These are phyloP conservation scores for Asarcornis scutulata DNA, from an alignment of 2,113 vertebrate species.

Conservation along the genomic window DNA sequence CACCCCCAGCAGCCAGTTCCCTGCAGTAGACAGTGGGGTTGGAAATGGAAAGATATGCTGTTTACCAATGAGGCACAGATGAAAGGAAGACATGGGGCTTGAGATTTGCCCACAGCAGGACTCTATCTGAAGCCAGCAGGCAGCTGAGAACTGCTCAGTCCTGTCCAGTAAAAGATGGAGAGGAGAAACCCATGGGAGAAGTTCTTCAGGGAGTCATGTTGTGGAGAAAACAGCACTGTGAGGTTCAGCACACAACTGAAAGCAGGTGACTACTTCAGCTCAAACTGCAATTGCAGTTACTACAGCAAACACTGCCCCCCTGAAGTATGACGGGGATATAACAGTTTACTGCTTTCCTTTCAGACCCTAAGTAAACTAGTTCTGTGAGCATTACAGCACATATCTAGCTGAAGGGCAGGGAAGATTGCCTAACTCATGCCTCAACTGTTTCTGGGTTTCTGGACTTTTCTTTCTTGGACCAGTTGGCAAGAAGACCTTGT, in stretches of 20 bases:
- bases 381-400: not conserved
- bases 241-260: not conserved
- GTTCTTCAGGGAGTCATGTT: not conserved
- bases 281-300: not conserved
- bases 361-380: not conserved
- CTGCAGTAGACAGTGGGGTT: slow-evolving; percentile 5
- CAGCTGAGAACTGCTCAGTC: not conserved
- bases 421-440: not conserved
- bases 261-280: not conserved
- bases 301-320: not conserved
- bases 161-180: not conserved
- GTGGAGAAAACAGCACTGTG: not conserved
- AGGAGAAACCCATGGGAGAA: slow-evolving; percentile 4
- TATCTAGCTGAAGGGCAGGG: not conserved
- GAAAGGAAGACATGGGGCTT: slow-evolving; percentile 20
- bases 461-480: not conserved
- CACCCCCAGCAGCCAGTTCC: slow-evolving; percentile 23
- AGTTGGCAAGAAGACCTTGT: not conserved
- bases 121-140: slow-evolving; percentile 4
- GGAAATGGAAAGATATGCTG: slow-evolving; percentile 34
- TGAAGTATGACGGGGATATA: not conserved
- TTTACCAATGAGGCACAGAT: slow-evolving; percentile 33
- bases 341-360: not conserved
- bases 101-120: slow-evolving; percentile 19
- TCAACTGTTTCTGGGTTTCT: not conserved